These are phyloP conservation scores for Xiphophorus couchianus DNA, from an alignment of 2,113 vertebrate species.

Conservation along the genomic window DNA sequence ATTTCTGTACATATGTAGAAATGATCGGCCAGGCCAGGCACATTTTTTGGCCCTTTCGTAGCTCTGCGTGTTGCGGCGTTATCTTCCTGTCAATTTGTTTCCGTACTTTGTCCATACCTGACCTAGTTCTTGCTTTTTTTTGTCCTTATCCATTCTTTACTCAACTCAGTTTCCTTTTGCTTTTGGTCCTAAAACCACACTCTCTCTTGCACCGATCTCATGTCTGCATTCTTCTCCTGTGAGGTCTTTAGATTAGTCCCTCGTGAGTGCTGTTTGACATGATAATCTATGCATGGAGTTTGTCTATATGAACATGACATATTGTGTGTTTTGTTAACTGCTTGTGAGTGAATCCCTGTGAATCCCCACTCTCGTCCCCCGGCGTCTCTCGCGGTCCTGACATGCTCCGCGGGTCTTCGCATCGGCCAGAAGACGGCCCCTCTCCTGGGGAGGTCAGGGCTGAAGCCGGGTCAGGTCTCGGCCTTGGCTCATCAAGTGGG, in stretches of 20 bases:
- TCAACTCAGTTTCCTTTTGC: conserved; percentile 56
- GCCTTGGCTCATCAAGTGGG: conserved; percentile 60
- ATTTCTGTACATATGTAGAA: not conserved
- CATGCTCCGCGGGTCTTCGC: conserved; percentile 36
- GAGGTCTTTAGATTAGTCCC: conserved; percentile 75
- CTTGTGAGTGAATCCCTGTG: conserved; percentile 32
- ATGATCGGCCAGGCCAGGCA: not conserved
- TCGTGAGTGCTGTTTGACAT: conserved; percentile 67
- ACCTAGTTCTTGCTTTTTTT: conserved; percentile 35
- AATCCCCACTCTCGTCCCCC: not conserved
- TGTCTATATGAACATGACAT: conserved; percentile 56
- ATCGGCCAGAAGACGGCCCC: conserved; percentile 40
- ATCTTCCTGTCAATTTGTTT: conserved; percentile 1
- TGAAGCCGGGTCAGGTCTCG: conserved; percentile 55
- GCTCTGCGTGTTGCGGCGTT: conserved; percentile 4
- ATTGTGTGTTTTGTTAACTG: conserved; percentile 58
- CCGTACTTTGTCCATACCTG: conserved; percentile 24
- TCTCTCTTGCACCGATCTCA: conserved; percentile 64
- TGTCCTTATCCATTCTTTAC: conserved; percentile 48
- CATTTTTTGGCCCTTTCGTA: conserved; percentile 7
- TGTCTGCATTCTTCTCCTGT: conserved; percentile 78
- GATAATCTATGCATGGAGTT: conserved; percentile 67
- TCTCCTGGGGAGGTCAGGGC: conserved; percentile 61
- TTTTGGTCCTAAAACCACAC: conserved; percentile 59
- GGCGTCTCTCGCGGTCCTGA: conserved; percentile 30